Base-by-base conservation (phyloP, 2,797 vertebrate genomes). In the Benthosema pterotum region DNA sequence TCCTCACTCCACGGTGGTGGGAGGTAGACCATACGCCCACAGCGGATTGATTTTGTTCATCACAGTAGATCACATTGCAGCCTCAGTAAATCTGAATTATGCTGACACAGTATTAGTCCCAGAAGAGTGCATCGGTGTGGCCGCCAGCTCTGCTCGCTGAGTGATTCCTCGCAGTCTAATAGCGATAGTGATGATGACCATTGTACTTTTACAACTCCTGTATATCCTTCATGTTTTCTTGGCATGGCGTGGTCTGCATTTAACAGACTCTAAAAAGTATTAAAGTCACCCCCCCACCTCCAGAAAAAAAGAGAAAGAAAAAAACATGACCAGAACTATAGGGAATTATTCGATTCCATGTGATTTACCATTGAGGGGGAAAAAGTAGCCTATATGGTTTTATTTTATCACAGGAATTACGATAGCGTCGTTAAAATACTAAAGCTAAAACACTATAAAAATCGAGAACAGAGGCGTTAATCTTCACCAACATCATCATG, bases 31-130 rank as follows among this genome's bases (percentile, higher is more conserved):
- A 2, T 56, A 15, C 52, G 13, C 65, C 71, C 69, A 74, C 76
- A 69, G 28, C 6, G 11, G 60, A 84, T 79, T 75, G 72, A 86
- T 83, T 83, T 67, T 70, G 71, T 55, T 82, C 69, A 68, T 76
- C 63, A 38, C 59, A 67, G 64, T 75, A 50, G 67, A 81, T 87
- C 74, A 64, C 62, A 56, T 78, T 79, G 74, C 75, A 72, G 74
- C 47, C 55, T 72, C 59, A 48, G 63, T 83, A 76, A 71, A 74
- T 77, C 57, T 79, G 74, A 84, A 85, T 77, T 75, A 70, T 67
- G 60, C 46, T 60, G 57, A 73, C 63, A 57, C 58, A 55, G 61
- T 54, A 55, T 69, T 58, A 56, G 49, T 63, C 53, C 55, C 64
- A 43, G 17, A 65, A 53, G n/a, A 69, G 55, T 63, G 50, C 57